Evolutionary conservation across 2,888 invertebrate species (phyloP).

Genomic region (Xanthorhoe spadicearia): DNA sequence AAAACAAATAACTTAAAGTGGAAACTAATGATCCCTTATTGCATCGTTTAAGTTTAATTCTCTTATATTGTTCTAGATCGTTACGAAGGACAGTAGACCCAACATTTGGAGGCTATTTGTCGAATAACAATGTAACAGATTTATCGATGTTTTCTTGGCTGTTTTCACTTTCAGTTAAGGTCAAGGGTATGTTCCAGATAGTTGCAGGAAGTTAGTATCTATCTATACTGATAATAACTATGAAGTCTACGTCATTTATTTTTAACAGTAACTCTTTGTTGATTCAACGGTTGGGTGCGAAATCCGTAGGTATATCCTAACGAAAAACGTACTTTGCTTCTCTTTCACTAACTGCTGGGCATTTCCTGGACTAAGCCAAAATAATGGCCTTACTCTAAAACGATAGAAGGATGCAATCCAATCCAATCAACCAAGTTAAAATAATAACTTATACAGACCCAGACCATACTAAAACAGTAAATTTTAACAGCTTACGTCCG

Average conservation of each 20-base stretch:
- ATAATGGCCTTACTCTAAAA: too few species aligned
- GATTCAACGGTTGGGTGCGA: background rate
- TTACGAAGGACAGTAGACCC: constrained; percentile 5
- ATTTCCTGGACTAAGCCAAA: too few species aligned
- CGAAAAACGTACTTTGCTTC: too few species aligned
- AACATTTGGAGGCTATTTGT: constrained; percentile 14
- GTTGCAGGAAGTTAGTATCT: background rate
- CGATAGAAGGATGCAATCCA: too few species aligned
- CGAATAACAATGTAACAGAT: constrained; percentile 23
- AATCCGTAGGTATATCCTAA: background rate
- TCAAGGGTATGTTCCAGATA: constrained; percentile 15
- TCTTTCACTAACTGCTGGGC: too few species aligned
- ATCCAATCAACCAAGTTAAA: too few species aligned
- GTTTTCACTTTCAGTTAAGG: constrained; percentile 19
- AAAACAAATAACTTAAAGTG: background rate
- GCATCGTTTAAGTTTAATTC: background rate
- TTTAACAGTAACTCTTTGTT: background rate
- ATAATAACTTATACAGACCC: too few species aligned
- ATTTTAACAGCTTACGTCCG: too few species aligned
- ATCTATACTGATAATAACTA: background rate
- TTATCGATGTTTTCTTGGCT: constrained; percentile 18
- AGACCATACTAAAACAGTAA: too few species aligned
- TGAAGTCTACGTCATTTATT: background rate
- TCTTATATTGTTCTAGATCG: constrained; percentile 1
- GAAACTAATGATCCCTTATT: background rate